These are phyloP conservation scores for Microtus richardsoni DNA, from an alignment of 2,113 vertebrate species.

Conservation along the genomic window DNA sequence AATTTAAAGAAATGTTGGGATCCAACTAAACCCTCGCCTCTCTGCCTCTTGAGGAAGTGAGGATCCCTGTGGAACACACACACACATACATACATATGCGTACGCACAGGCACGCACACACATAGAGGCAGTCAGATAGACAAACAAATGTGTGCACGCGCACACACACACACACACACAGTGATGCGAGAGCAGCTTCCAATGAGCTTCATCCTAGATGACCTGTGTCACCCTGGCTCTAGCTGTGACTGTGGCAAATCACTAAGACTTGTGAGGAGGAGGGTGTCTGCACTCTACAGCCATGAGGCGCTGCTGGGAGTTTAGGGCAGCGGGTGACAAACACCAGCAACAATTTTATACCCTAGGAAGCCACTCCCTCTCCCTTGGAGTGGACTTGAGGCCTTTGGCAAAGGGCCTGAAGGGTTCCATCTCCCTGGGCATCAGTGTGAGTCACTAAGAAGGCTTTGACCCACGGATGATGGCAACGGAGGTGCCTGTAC, in stretches of 20 bases:
- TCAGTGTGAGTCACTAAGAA: neutral
- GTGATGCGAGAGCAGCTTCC: neutral
- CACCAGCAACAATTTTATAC: accelerated
- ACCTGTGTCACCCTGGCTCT: neutral
- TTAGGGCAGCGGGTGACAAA: neutral
- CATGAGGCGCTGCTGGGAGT: neutral
- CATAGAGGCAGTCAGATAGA: neutral
- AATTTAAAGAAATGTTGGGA: neutral
- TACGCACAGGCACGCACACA: neutral
- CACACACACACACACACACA: accelerated
- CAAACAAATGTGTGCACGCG: neutral
- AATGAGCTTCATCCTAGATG: neutral
- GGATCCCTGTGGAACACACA: neutral
- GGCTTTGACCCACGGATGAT: neutral
- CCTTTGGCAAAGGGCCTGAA: neutral
- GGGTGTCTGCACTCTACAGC: neutral
- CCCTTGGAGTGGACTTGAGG: neutral
- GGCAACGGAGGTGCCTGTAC: neutral
- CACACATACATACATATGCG: neutral
- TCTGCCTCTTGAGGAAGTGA: accelerated
- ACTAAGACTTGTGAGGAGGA: neutral
- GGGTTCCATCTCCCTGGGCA: neutral
- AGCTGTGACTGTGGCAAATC: neutral
- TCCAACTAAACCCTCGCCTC: neutral
- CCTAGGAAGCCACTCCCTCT: neutral